Evolutionary conservation across 1,140 invertebrate species (phyloP), one percentile per base, ranked within the genome.

Genomic region (Asbolus verrucosus): DNA sequence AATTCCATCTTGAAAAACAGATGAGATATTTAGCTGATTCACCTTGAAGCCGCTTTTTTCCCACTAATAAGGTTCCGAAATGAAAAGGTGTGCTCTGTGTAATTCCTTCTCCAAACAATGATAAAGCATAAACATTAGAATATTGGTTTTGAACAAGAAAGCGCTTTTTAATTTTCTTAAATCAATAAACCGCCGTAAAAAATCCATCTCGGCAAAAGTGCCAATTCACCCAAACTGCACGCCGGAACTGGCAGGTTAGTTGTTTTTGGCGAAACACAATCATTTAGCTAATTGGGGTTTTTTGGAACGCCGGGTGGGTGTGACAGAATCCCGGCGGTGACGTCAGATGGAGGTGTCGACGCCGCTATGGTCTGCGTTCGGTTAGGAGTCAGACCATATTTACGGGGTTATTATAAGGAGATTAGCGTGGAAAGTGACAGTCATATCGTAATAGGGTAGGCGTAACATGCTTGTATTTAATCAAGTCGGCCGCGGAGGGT

Each of bases 361-460:
- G 16, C 43, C 43, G 33, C 5, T 11, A 2, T 5, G 6, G 6
- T 36, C 5, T 36, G 5, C 33, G 33, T 11, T n/a, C 11, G 6
- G 6, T 2, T 11, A n/a, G 33, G 4, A 5, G 4, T 8, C 9
- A 4, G 4, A 15, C 13, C 39, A 41, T 16, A 3, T 6, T 1
- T 6, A 24, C 46, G 19, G 61, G n/a, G 11, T 75, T 73, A 75
- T 75, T 75, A 75, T 75, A 75, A 75, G 72, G 39, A 74, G 72
- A 75, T 75, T 74, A 74, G 72, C 67, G 69, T 70, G 67, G 72
- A 75, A 75, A 75, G 72, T 75, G 74, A 75, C 74, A 75, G 74
- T 75, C 74, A 75, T 70, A 69, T 46, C 50, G 69, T 75, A 73
- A 75, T 75, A 73, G 72, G 72, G 69, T 75, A 69, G 74, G 74